Evolutionary conservation across 2,888 invertebrate genomes (phyloP).

Genomic region (Scrobipalpa costella): DNA sequence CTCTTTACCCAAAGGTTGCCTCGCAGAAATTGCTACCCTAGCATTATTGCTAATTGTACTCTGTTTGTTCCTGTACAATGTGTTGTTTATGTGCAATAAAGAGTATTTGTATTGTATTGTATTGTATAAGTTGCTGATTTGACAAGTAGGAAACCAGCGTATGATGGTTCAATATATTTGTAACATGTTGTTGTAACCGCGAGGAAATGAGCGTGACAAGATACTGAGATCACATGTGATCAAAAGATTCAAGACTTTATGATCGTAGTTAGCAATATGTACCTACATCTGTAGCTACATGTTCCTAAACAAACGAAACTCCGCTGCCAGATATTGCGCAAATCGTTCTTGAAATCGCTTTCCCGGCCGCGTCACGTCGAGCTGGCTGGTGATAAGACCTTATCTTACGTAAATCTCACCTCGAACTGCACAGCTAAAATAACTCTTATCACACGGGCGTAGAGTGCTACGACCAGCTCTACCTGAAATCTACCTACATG

Average conservation of each 20-base stretch:
- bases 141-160: too few species aligned
- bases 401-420: slow-evolving; percentile 64
- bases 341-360: slow-evolving; percentile 71
- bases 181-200: background rate
- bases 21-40: too few species aligned
- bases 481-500: background rate
- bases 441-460: background rate
- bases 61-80: too few species aligned
- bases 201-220: too few species aligned
- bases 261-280: background rate
- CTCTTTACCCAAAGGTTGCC: too few species aligned
- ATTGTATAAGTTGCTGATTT: too few species aligned
- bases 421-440: background rate
- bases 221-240: too few species aligned
- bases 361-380: slow-evolving; percentile 62
- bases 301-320: slow-evolving; percentile 59
- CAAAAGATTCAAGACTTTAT: too few species aligned
- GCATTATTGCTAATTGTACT: too few species aligned
- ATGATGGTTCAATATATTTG: background rate
- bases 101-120: too few species aligned
- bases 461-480: background rate
- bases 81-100: too few species aligned
- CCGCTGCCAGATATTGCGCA: slow-evolving; percentile 59
- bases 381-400: slow-evolving; percentile 55
- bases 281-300: slow-evolving; percentile 17